Evolutionary conservation across 64 coral and sea anemone species (phyloP).

Genomic region (Astreopora myriophthalma): DNA sequence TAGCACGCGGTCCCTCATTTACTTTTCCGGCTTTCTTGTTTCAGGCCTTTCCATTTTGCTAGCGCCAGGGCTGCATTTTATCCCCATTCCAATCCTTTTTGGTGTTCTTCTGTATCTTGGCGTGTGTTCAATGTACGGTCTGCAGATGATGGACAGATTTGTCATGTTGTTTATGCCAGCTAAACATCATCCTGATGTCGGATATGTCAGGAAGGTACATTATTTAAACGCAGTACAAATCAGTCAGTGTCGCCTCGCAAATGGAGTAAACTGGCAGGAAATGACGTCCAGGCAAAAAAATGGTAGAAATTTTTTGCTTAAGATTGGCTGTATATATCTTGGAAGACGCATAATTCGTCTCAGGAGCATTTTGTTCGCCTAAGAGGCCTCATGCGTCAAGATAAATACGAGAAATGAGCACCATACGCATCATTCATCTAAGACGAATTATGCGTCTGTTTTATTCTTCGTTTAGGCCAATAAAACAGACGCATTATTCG

Average conservation of each 20-base stretch:
- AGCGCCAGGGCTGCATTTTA: slow-evolving; percentile 56
- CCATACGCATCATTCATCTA: no score
- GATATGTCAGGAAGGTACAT: slow-evolving; percentile 82
- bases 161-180: slow-evolving; percentile 85
- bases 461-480: no score
- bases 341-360: no score
- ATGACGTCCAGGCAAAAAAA: no score
- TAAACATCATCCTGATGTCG: slow-evolving; percentile 85
- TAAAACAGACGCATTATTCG: no score
- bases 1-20: neutral
- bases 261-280: no score
- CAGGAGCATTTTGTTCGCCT: no score
- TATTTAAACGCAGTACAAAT: neutral
- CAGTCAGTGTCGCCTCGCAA: neutral
- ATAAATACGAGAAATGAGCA: no score
- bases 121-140: slow-evolving; percentile 57
- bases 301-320: no score
- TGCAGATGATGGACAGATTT: slow-evolving; percentile 63
- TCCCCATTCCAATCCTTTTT: slow-evolving; percentile 77
- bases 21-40: neutral
- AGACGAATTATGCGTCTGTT: no score
- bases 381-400: no score
- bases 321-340: no score
- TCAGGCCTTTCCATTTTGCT: slow-evolving; percentile 77
- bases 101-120: slow-evolving; percentile 80